A percentile compares a stretch with the other conserved stretches of the same genome.
Evolutionary conservation across 2,888 invertebrate species (phyloP).

Genomic region (Drosophila picticornis): DNA sequence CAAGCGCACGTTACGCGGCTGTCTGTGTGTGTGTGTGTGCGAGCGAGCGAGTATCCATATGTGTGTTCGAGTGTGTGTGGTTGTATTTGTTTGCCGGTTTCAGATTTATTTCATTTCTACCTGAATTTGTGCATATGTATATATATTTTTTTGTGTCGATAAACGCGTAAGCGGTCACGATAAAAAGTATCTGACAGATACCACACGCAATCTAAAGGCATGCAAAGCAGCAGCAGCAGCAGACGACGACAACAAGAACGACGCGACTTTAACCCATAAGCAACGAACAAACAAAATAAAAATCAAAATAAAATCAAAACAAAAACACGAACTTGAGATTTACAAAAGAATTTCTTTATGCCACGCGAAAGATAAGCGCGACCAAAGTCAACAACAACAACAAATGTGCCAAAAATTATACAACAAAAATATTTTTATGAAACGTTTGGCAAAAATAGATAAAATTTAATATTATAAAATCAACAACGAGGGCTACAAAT

Average conservation of each 20-base stretch:
- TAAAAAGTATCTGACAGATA: constrained; percentile 67
- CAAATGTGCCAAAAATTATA: constrained; percentile 44
- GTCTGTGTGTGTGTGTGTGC: constrained; percentile 19
- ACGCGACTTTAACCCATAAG: constrained; percentile 54
- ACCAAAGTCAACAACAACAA: constrained; percentile 13
- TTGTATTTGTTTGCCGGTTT: constrained; percentile 68
- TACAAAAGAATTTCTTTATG: constrained; percentile 37
- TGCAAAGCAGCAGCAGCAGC: constrained; percentile 55
- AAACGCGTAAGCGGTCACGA: constrained; percentile 16
- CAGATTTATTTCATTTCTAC: constrained; percentile 69
- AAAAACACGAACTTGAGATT: constrained; percentile 62
- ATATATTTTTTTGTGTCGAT: constrained; percentile 38
- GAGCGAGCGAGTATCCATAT: background rate
- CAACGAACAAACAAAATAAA: constrained; percentile 56
- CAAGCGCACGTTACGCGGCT: constrained; percentile 63
- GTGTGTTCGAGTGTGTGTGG: constrained; percentile 4
- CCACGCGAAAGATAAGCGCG: constrained; percentile 39
- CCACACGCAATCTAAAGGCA: constrained; percentile 57
- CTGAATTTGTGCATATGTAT: constrained; percentile 45
- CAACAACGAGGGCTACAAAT: constrained; percentile 21
- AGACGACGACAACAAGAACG: constrained; percentile 12
- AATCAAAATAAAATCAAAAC: constrained; percentile 20
- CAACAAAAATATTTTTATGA: background rate
- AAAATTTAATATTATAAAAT: constrained; percentile 17
- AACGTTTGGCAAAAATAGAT: background rate